Evolutionary conservation across 2,113 vertebrate genomes (phyloP).

Genomic region (Saguinus imperator): DNA sequence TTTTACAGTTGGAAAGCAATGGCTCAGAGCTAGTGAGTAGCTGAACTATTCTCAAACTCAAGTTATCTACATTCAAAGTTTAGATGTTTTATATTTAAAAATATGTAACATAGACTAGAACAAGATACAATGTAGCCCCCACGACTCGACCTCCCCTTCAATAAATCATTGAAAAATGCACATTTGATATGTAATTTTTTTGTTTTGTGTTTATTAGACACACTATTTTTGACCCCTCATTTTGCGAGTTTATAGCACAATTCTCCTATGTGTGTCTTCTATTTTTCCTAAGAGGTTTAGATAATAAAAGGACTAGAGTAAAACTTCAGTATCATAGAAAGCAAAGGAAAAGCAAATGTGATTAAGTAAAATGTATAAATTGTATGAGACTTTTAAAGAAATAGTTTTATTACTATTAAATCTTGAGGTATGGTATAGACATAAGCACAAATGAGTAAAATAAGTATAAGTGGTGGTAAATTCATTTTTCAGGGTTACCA

Average conservation of each 20-base stretch:
- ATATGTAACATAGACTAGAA: background rate
- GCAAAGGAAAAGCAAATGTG: background rate
- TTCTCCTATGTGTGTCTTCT: background rate
- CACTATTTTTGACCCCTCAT: background rate
- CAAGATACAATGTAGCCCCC: background rate
- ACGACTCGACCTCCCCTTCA: background rate
- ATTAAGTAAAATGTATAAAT: background rate
- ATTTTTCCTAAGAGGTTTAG: background rate
- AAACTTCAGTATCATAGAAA: background rate
- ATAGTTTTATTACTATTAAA: background rate
- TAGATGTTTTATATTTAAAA: background rate
- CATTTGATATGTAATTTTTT: background rate
- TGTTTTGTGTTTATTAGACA: background rate
- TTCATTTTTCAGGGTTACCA: background rate
- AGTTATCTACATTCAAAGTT: background rate
- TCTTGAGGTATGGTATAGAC: background rate
- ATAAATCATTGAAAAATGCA: background rate
- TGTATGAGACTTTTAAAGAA: background rate
- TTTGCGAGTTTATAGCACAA: background rate
- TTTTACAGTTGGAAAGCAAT: background rate
- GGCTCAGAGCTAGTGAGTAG: background rate
- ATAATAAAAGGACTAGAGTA: background rate
- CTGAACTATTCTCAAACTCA: background rate
- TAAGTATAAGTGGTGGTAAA: background rate
- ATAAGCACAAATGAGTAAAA: background rate